Evolutionary conservation across 2,113 vertebrate species (phyloP).

Genomic region (Salminus brasiliensis): DNA sequence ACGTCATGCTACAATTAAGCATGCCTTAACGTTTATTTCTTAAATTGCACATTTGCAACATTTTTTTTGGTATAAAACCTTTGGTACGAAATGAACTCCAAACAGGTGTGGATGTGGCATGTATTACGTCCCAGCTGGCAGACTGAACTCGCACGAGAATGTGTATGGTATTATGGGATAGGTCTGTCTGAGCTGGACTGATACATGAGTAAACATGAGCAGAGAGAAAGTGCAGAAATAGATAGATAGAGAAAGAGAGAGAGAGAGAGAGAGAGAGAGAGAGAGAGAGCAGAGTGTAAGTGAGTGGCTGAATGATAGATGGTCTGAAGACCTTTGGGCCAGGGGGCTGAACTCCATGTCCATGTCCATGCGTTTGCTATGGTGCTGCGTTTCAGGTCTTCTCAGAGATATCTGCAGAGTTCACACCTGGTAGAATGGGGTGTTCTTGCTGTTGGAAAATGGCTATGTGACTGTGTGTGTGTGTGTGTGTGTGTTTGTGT

Average conservation of each 20-base stretch:
- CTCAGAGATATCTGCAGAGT: slow-evolving; percentile 17
- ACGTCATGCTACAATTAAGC: no score
- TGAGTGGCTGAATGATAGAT: not conserved
- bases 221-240: slow-evolving; percentile 46
- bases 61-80: not conserved
- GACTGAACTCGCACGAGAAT: slow-evolving; percentile 22
- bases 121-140: slow-evolving; percentile 33
- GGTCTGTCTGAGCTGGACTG: slow-evolving; percentile 26
- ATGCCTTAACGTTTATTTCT: no score
- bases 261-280: slow-evolving; percentile 32
- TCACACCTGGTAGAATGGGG: not conserved
- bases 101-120: not conserved
- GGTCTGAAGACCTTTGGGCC: slow-evolving; percentile 23
- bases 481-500: slow-evolving; percentile 6
- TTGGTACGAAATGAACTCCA: not conserved
- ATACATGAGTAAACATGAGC: slow-evolving; percentile 23
- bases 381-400: slow-evolving; percentile 34
- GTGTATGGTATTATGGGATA: slow-evolving; percentile 32
- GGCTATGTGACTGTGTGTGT: slow-evolving; percentile 33
- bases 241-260: no score
- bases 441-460: not conserved
- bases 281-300: not conserved
- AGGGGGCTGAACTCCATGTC: slow-evolving; percentile 9
- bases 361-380: slow-evolving; percentile 11
- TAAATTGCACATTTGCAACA: no score